Conservation (phyloP, 2,113 vertebrate genomes). For the Grammomys surdaster region DNA sequence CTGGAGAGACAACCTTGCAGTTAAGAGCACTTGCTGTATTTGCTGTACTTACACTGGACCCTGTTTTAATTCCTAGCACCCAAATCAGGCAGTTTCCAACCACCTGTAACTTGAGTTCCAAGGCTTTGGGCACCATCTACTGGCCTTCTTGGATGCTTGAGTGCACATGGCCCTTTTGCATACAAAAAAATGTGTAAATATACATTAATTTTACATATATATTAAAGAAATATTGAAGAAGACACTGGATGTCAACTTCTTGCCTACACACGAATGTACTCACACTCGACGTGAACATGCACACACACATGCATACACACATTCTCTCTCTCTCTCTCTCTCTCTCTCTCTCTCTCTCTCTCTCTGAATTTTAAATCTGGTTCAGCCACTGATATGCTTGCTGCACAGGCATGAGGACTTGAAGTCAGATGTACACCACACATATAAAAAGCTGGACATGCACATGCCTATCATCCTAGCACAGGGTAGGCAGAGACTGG, state of each 20-base stretch:
- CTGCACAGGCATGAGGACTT: neutral
- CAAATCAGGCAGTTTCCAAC: neutral
- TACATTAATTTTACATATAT: neutral
- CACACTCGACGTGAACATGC: neutral
- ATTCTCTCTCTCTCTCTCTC: too few species aligned
- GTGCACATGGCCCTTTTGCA: neutral
- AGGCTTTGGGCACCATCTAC: neutral
- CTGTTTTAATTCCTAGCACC: neutral
- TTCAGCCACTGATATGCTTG: neutral
- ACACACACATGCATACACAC: neutral
- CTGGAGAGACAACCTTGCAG: neutral
- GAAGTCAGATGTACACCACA: neutral
- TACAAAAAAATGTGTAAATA: neutral
- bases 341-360: too few species aligned
- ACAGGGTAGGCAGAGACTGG: too few species aligned
- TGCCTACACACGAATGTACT: neutral
- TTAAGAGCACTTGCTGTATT: neutral
- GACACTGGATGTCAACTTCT: neutral
- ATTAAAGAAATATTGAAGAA: neutral
- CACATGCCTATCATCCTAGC: too few species aligned
- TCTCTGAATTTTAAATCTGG: neutral
- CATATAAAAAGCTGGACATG: neutral
- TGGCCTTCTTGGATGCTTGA: neutral
- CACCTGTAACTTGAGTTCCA: neutral
- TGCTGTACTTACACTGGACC: neutral